Evolutionary conservation across 2,797 vertebrate genomes (phyloP), one percentile per base, ranked within the genome.

Genomic region (Brachyrhaphis roseni): DNA sequence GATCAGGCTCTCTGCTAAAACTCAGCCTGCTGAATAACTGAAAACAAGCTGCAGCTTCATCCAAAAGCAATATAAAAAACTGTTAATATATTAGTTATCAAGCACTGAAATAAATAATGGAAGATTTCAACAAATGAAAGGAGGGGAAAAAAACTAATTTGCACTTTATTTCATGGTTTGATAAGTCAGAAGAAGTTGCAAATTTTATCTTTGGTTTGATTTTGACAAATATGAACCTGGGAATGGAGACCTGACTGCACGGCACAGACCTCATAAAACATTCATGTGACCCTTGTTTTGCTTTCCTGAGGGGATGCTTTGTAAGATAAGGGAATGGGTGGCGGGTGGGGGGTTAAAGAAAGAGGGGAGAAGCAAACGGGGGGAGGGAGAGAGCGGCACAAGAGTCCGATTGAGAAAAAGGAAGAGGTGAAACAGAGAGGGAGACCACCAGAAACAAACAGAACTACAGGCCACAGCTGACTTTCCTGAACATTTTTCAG

Each of bases 211-310:
- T 6, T 20, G 18, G 16, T 81, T 49, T 62, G 45, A 88, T 68
- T 68, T 36, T 31, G 82, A 79, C 39, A 62, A 78, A 84, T 82
- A 76, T 75, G 47, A 86, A 84, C 36, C 59, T 53, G 74, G 77
- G 53, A 80, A 72, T 11, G 53, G 51, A 87, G 78, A 79, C 57
- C 84, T 74, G 82, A 84, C 79, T 91, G 86, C 79, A 87, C 75
- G 82, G 83, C 31, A 59, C 41, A 59, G 49, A 74, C 36, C 55
- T 59, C 78, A 91, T 93, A 82, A 91, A 89, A 90, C 84, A 92
- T 91, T 92, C 80, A 92, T 91, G 80, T 80, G 80, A 84, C 75
- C 66, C 73, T 78, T 86, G 85, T 84, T 86, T 91, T 81, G 78
- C 28, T 90, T 85, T 86, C 88, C 78, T 73, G 55, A 68, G 76